Percentiles rank a stretch among this genome's conserved stretches.
Conservation (phyloP, 2,113 vertebrate genomes). For the Rhea pennata region DNA sequence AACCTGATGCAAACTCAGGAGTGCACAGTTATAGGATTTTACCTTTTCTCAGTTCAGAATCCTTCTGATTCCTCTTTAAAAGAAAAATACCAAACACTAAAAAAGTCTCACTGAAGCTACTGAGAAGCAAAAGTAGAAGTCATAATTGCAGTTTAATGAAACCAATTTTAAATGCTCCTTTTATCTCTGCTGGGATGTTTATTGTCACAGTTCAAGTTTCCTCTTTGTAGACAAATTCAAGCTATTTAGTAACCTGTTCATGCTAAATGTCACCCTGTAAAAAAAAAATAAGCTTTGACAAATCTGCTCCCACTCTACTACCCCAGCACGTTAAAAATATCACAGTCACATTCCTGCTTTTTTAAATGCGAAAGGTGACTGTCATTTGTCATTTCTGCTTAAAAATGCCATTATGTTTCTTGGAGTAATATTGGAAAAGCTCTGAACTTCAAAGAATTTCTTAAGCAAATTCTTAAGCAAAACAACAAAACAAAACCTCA, state of each 20-base stretch:
- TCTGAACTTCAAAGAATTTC: neutral
- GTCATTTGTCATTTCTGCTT: constrained; percentile 25
- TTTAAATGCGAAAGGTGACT: constrained; percentile 28
- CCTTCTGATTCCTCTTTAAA: neutral
- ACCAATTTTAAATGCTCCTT: constrained; percentile 64
- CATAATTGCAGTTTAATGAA: constrained; percentile 81
- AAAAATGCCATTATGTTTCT: constrained; percentile 6
- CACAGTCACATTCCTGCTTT: constrained; percentile 18
- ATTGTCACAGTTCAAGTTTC: constrained; percentile 71
- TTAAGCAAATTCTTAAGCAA: neutral
- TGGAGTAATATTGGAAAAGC: neutral
- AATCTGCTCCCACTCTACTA: neutral
- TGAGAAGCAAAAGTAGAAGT: constrained; percentile 56
- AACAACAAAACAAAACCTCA: neutral
- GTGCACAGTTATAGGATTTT: neutral
- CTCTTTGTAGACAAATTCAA: constrained; percentile 63
- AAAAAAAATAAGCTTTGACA: constrained; percentile 5
- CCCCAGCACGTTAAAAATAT: constrained; percentile 35
- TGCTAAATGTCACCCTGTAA: constrained; percentile 72
- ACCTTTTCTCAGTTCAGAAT: neutral
- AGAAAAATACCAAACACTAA: constrained; percentile 57
- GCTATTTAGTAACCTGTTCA: constrained; percentile 67
- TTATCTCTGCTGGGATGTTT: constrained; percentile 73
- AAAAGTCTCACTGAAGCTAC: constrained; percentile 57
- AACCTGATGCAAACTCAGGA: neutral